Percentiles rank a stretch among this genome's conserved stretches.
These are phyloP conservation scores for Podiceps cristatus DNA, from an alignment of 2,113 vertebrate genomes.

Conservation along the genomic window DNA sequence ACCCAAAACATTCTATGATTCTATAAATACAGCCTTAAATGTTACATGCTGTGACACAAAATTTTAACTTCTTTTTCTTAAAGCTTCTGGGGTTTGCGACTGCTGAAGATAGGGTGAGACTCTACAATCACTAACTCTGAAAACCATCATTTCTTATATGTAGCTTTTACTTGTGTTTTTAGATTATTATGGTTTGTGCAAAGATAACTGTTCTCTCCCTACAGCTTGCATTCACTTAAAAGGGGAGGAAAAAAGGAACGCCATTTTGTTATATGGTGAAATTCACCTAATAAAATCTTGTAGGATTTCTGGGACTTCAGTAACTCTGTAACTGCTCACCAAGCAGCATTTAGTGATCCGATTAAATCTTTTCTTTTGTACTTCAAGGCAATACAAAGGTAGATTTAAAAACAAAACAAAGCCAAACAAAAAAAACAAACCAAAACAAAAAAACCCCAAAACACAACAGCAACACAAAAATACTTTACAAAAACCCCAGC, in stretches of 20 bases:
- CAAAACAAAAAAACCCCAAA: no score
- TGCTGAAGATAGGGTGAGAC: neutral
- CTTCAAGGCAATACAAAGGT: neutral
- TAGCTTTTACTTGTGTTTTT: neutral
- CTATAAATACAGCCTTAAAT: neutral
- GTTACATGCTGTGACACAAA: neutral
- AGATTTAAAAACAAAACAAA: neutral
- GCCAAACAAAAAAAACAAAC: no score
- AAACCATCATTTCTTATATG: neutral
- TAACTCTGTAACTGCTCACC: neutral
- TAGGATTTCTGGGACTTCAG: neutral
- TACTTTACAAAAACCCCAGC: neutral
- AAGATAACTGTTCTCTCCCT: neutral
- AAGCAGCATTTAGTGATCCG: neutral
- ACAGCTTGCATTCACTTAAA: neutral
- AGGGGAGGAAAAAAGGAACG: neutral
- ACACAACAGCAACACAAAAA: neutral
- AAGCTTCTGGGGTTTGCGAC: neutral
- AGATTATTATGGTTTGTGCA: neutral
- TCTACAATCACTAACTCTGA: neutral
- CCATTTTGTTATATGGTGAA: neutral
- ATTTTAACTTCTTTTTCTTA: neutral
- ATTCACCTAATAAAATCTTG: neutral
- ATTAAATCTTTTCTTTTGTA: neutral
- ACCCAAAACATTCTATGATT: no score